Evolutionary conservation across 2,797 vertebrate genomes (phyloP).

Genomic region (Tarsius wallacei): DNA sequence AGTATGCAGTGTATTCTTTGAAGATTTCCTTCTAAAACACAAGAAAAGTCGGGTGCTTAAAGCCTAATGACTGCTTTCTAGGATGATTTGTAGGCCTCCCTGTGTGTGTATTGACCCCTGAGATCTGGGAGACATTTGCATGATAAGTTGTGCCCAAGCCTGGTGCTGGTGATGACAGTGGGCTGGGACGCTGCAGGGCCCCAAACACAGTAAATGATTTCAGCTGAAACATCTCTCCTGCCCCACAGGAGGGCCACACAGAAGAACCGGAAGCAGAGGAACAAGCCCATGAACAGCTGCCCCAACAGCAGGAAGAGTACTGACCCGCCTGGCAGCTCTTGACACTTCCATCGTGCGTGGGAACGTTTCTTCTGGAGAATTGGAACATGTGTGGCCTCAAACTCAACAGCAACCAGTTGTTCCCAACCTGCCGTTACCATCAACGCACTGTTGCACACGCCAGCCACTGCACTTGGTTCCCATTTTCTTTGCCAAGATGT

Average conservation of each 20-base stretch:
- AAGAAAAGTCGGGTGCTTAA: not conserved
- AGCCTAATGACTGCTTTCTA: not conserved
- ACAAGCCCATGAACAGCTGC: slow-evolving; percentile 93
- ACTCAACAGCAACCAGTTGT: slow-evolving; percentile 92
- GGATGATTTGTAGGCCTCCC: not conserved
- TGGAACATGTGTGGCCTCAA: slow-evolving; percentile 93
- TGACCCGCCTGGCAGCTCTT: slow-evolving; percentile 92
- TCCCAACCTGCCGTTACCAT: slow-evolving; percentile 93
- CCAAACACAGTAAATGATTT: no score
- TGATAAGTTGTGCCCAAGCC: not conserved
- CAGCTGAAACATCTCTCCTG: not conserved
- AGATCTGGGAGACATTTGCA: not conserved
- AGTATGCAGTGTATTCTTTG: not conserved
- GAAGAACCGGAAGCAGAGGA: slow-evolving; percentile 95
- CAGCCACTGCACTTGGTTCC: slow-evolving; percentile 94
- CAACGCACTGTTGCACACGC: slow-evolving; percentile 94
- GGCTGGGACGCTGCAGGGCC: not conserved
- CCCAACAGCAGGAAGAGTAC: slow-evolving; percentile 98
- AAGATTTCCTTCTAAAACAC: not conserved
- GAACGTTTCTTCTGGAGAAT: slow-evolving; percentile 95
- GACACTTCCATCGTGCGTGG: slow-evolving; percentile 93
- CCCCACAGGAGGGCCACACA: slow-evolving; percentile 94
- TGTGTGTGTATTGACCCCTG: not conserved
- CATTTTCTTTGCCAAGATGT: slow-evolving; percentile 92
- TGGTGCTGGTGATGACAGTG: rapidly evolving